These are phyloP conservation scores for Apis cerana DNA, from an alignment of 1,140 invertebrate genomes.

Conservation along the genomic window DNA sequence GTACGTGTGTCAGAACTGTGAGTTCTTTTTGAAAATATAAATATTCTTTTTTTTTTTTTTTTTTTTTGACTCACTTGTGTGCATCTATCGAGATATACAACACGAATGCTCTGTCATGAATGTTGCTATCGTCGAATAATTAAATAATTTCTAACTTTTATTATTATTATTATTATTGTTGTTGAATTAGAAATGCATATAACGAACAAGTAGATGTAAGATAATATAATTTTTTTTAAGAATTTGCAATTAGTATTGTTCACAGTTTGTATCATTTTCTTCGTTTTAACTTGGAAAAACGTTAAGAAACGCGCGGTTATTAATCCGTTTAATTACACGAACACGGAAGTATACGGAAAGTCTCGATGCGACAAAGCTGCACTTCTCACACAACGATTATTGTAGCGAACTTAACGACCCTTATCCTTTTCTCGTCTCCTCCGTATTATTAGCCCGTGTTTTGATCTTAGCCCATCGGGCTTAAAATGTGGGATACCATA, in stretches of 20 bases:
- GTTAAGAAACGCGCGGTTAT: constrained; percentile 41
- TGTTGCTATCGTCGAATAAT: too few relatives aligned
- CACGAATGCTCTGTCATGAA: too few relatives aligned
- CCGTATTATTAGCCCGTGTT: constrained; percentile 6
- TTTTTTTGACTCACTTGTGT: too few relatives aligned
- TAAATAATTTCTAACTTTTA: too few relatives aligned
- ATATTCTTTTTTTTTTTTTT: too few relatives aligned
- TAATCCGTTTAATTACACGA: constrained; percentile 58
- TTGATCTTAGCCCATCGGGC: neutral
- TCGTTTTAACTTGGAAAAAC: neutral
- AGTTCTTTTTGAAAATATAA: neutral
- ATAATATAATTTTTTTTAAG: neutral
- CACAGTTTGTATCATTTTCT: neutral
- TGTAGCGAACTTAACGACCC: constrained; percentile 38
- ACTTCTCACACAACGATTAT: constrained; percentile 38
- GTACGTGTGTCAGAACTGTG: constrained; percentile 60
- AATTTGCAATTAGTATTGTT: constrained; percentile 10
- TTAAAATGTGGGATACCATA: too few relatives aligned
- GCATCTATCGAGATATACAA: neutral
- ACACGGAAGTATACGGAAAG: constrained; percentile 50
- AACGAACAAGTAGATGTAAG: neutral
- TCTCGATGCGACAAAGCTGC: constrained; percentile 41
- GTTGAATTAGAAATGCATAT: too few relatives aligned
- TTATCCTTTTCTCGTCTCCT: constrained; percentile 39
- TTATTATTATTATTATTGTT: too few relatives aligned